Conservation (phyloP, 2,888 invertebrate species). For the Noctua janthina region DNA sequence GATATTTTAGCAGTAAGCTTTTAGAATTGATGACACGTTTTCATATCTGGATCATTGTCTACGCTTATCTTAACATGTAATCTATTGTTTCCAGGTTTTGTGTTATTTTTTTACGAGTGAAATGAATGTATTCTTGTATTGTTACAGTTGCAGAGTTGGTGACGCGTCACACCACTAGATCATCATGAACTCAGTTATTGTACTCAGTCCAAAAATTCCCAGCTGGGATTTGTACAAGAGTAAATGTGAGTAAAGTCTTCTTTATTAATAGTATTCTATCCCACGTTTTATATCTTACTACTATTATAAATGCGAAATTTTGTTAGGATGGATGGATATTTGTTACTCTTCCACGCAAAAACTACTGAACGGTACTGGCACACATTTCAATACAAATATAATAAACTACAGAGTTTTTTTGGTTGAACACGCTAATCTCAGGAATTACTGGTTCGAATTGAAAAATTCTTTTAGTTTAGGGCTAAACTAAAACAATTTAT, state of each 20-base stretch:
- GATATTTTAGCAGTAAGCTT: neutral
- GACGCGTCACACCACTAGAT: neutral
- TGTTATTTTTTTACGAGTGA: neutral
- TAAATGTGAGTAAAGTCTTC: constrained; percentile 76
- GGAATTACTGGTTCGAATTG: no score
- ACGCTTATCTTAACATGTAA: neutral
- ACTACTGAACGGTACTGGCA: no score
- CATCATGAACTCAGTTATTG: constrained; percentile 73
- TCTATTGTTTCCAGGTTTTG: neutral
- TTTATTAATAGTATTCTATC: neutral
- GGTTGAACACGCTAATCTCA: no score
- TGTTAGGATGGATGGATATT: neutral
- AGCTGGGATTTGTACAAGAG: constrained; percentile 79
- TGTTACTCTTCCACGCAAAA: neutral
- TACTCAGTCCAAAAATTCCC: constrained; percentile 69
- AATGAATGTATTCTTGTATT: constrained; percentile 26
- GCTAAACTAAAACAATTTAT: no score
- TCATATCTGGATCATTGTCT: neutral
- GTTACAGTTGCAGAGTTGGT: constrained; percentile 45
- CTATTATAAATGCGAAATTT: neutral
- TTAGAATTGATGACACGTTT: neutral
- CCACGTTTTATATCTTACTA: neutral
- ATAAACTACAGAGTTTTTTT: no score
- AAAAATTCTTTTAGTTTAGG: no score
- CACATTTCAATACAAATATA: no score